These are phyloP conservation scores for Sinocyclocheilus anshuiensis DNA, from an alignment of 2,113 vertebrate species.

Conservation along the genomic window DNA sequence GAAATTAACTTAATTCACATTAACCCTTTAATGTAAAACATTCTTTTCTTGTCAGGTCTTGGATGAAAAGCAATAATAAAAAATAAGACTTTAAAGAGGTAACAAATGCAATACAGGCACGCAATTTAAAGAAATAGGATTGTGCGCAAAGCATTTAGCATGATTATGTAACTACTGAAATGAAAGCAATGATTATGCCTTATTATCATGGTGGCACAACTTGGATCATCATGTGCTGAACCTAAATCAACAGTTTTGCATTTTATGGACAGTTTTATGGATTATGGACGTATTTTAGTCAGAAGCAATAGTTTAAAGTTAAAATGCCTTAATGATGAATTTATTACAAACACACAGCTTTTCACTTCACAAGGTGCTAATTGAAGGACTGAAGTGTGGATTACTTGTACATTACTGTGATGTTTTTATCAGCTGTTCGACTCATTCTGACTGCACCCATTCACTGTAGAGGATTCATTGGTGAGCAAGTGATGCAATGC, in stretches of 20 bases:
- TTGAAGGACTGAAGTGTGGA: too few species aligned
- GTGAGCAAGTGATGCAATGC: neutral
- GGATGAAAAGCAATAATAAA: neutral
- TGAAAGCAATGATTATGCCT: neutral
- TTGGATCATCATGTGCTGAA: neutral
- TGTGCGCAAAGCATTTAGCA: neutral
- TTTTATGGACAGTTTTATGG: neutral
- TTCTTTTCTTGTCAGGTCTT: neutral
- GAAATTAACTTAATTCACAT: too few species aligned
- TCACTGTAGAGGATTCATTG: neutral
- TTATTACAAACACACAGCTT: too few species aligned
- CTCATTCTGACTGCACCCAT: neutral
- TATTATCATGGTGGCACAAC: neutral
- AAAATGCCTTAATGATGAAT: too few species aligned
- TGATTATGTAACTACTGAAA: slow-evolving; percentile 20
- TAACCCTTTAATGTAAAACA: neutral
- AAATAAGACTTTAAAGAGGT: neutral
- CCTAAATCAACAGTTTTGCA: neutral
- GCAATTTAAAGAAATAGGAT: neutral
- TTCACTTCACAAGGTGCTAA: too few species aligned
- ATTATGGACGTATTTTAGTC: too few species aligned
- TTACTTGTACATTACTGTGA: neutral
- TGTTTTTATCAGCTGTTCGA: neutral
- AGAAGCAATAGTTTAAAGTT: too few species aligned
- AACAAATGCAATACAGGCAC: neutral